phyloP scores from a whole-genome alignment of 2,113 vertebrate species.

The Glaucidium brasilianum region DNA sequence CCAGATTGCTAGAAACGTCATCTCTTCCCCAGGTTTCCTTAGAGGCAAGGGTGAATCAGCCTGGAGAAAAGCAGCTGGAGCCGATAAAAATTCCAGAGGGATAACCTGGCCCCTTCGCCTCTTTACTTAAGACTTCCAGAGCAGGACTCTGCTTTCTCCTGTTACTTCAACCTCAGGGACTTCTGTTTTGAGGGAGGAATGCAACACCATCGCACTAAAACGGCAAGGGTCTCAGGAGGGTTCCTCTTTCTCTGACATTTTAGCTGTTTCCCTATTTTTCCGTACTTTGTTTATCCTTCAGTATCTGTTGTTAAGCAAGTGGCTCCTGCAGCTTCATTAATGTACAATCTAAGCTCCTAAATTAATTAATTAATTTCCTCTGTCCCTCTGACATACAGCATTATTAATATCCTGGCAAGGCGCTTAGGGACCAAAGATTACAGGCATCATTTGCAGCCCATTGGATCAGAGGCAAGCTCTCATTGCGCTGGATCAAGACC shows the following conservation, averaged over 20 bases:
- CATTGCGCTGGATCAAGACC: background rate
- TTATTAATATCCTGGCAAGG: background rate
- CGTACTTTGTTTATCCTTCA: background rate
- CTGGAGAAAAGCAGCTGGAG: constrained; percentile 48
- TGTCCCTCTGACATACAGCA: background rate
- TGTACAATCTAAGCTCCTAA: background rate
- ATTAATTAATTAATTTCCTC: background rate
- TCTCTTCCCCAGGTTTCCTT: background rate
- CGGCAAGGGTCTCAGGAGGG: background rate
- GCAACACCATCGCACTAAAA: background rate
- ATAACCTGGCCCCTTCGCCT: constrained; percentile 28
- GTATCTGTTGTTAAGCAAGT: background rate
- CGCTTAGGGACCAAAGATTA: background rate
- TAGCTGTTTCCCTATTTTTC: background rate
- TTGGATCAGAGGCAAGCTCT: background rate
- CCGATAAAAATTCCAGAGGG: constrained; percentile 42
- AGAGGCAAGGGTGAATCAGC: constrained; percentile 18
- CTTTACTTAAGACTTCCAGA: background rate
- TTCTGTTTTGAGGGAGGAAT: background rate
- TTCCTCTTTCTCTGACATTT: background rate
- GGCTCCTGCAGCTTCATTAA: background rate
- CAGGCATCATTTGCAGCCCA: background rate
- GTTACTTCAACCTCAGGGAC: background rate
- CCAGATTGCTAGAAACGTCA: background rate
- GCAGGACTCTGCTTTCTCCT: background rate